phyloP scores from a whole-genome alignment of 2,797 vertebrate genomes.

The Mastacembelus armatus region DNA sequence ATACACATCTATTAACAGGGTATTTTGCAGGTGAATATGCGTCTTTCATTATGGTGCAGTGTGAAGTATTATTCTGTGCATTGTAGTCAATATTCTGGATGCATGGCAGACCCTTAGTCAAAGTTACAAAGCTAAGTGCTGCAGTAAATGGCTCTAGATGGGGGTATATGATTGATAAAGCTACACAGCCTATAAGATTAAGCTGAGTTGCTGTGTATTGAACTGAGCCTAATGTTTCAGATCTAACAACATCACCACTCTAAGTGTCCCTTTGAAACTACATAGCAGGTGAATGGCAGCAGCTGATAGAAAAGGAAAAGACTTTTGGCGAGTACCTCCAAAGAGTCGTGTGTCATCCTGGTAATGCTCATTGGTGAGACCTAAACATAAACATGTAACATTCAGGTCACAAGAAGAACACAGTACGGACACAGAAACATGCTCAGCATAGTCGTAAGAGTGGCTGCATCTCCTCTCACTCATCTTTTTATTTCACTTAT shows the following conservation, averaged over 20 bases:
- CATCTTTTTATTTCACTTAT: conserved; percentile 59
- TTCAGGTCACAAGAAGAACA: conserved; percentile 80
- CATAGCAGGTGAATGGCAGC: conserved; percentile 63
- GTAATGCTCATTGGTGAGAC: conserved; percentile 89
- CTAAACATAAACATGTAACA: conserved; percentile 88
- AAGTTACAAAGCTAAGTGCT: conserved; percentile 24
- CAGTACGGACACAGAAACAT: conserved; percentile 74
- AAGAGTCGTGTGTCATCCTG: conserved; percentile 88
- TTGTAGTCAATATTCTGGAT: conserved; percentile 28
- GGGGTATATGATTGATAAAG: conserved; percentile 34
- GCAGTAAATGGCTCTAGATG: conserved; percentile 42
- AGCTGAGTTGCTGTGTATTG: conserved; percentile 8
- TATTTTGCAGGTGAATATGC: neutral
- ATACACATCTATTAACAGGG: conserved; percentile 1
- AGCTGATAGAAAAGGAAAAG: conserved; percentile 73
- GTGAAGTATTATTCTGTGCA: conserved; percentile 10
- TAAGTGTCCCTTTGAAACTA: conserved; percentile 28
- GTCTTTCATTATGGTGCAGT: conserved; percentile 7
- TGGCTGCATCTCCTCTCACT: conserved; percentile 24
- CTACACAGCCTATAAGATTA: conserved; percentile 23
- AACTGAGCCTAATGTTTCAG: conserved; percentile 32
- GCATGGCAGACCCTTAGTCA: conserved; percentile 36
- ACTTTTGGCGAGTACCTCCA: conserved; percentile 85
- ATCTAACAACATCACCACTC: conserved; percentile 32
- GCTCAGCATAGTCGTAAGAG: conserved; percentile 54